These are phyloP conservation scores for Cheilosia urbana DNA, from an alignment of 2,888 invertebrate genomes.

Conservation along the genomic window DNA sequence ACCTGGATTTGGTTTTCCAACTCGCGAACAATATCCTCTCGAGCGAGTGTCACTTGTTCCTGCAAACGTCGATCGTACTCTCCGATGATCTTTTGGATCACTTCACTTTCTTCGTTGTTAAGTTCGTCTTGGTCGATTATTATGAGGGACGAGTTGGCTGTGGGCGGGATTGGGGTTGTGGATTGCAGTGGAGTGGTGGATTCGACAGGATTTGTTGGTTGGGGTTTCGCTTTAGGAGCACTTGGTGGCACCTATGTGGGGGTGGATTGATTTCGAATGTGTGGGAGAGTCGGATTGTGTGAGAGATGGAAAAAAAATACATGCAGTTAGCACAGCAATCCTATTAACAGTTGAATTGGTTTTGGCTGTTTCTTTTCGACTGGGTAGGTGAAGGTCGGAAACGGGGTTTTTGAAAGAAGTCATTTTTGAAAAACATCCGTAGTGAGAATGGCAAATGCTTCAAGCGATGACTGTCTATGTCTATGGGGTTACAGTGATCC, in stretches of 20 bases:
- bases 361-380: slow-evolving; percentile 35
- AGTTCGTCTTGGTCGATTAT: slow-evolving; percentile 83
- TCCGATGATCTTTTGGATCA: slow-evolving; percentile 82
- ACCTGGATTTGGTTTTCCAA: slow-evolving; percentile 91
- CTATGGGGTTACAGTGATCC: too few species aligned
- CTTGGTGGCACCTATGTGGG: slow-evolving; percentile 40
- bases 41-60: slow-evolving; percentile 87
- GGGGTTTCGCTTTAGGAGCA: slow-evolving; percentile 32
- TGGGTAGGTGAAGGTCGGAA: slow-evolving; percentile 47
- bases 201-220: neutral
- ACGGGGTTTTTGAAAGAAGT: neutral
- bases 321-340: slow-evolving; percentile 80
- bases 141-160: slow-evolving; percentile 79
- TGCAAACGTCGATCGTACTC: slow-evolving; percentile 85
- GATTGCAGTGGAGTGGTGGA: neutral
- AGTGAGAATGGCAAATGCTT: neutral
- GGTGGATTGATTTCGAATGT: neutral
- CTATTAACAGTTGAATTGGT: slow-evolving; percentile 31
- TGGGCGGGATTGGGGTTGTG: slow-evolving; percentile 31
- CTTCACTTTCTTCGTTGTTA: slow-evolving; percentile 82
- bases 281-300: slow-evolving; percentile 54
- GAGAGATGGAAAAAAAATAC: slow-evolving; percentile 79
- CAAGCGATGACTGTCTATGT: too few species aligned
- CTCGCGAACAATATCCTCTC: slow-evolving; percentile 88
- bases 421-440: neutral